A percentile compares a stretch with the other conserved stretches of the same genome.
Conservation (phyloP, 1,140 invertebrate genomes). For the Aricia agestis region DNA sequence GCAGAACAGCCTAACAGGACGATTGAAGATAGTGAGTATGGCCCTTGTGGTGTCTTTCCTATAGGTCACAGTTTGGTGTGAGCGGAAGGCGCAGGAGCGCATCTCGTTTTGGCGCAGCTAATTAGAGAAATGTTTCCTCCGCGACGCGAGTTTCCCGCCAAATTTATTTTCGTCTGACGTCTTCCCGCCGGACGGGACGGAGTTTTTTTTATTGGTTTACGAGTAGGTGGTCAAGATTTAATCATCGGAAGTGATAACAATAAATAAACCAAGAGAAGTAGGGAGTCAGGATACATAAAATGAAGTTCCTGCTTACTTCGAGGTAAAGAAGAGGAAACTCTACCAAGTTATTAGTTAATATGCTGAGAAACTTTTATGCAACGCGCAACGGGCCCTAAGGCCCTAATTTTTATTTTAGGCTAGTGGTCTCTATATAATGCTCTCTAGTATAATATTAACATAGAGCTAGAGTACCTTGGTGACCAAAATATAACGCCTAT, state of each 20-base stretch:
- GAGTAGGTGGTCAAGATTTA: constrained; percentile 23
- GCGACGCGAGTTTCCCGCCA: constrained; percentile 56
- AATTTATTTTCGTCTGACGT: constrained; percentile 39
- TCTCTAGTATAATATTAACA: too few relatives aligned
- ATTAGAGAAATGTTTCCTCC: constrained; percentile 55
- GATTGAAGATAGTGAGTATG: background rate
- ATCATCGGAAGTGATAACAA: background rate
- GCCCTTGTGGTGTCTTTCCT: background rate
- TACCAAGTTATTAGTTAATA: too few relatives aligned
- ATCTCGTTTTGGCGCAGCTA: constrained; percentile 34
- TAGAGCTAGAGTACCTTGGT: too few relatives aligned
- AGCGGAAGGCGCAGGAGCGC: background rate
- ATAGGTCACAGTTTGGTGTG: background rate
- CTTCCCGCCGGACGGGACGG: constrained; percentile 38
- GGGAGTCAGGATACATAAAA: background rate
- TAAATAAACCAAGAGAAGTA: background rate
- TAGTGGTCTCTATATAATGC: too few relatives aligned
- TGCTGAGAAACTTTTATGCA: too few relatives aligned
- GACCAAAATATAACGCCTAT: too few relatives aligned
- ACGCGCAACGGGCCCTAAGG: too few relatives aligned
- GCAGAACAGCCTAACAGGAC: constrained; percentile 34
- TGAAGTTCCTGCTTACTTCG: background rate
- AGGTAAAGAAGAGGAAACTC: too few relatives aligned
- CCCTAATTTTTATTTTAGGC: too few relatives aligned
- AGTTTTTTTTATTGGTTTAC: constrained; percentile 19